phyloP scores from a whole-genome alignment of 2,797 vertebrate species.

The Botia almorhae region DNA sequence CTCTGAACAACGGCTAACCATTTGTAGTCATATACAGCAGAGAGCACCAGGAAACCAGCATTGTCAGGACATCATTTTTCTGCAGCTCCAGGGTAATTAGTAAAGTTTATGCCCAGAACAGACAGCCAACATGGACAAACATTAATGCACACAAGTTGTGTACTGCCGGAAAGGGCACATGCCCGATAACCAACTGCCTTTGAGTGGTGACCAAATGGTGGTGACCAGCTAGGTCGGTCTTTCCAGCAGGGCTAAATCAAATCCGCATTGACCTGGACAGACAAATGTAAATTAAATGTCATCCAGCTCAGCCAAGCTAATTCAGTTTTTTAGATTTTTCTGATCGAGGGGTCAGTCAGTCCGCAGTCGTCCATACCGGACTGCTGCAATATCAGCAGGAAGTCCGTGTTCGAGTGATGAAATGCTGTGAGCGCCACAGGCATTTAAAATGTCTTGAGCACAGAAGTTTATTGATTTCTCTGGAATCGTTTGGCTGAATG shows the following conservation, averaged over 20 bases:
- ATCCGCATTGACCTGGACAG: background rate
- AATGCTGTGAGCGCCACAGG: slow-evolving; percentile 10
- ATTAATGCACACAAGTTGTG: no score
- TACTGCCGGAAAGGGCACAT: no score
- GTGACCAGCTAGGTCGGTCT: background rate
- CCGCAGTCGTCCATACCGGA: background rate
- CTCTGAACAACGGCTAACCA: slow-evolving; percentile 10
- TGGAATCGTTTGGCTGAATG: slow-evolving; percentile 51
- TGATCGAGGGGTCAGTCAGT: slow-evolving; percentile 5
- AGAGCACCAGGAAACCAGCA: no score
- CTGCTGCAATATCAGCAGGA: slow-evolving; percentile 19
- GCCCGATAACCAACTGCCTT: no score
- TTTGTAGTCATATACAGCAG: background rate
- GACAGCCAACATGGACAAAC: no score
- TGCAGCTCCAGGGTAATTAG: no score
- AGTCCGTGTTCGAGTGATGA: background rate
- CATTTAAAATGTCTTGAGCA: slow-evolving; percentile 50
- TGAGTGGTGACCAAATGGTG: background rate
- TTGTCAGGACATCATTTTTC: no score
- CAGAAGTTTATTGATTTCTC: slow-evolving; percentile 54
- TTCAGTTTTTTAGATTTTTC: slow-evolving; percentile 1
- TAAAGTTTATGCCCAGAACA: no score
- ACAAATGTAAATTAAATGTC: slow-evolving; percentile 16
- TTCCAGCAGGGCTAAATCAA: background rate
- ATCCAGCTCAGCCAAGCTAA: slow-evolving; percentile 1